Evolutionary conservation across 2,888 invertebrate genomes (phyloP).

Genomic region (Calliphora vomitoria): DNA sequence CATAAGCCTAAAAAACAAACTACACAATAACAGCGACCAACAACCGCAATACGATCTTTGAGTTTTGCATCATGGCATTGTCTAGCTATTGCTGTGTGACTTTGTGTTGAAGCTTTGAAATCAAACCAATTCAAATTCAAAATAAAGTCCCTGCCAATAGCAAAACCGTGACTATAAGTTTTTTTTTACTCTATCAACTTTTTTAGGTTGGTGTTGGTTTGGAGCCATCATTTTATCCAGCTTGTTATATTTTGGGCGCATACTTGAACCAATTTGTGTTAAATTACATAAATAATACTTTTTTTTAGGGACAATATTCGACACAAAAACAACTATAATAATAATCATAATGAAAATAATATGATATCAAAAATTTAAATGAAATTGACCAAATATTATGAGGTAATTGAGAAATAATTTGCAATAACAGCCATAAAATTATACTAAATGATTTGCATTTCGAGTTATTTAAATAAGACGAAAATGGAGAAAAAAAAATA

Average conservation of each 20-base stretch:
- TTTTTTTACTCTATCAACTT: neutral
- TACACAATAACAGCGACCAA: neutral
- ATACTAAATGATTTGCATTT: constrained; percentile 66
- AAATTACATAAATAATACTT: constrained; percentile 55
- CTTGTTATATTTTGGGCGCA: constrained; percentile 39
- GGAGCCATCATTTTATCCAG: neutral
- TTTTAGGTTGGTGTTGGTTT: constrained; percentile 13
- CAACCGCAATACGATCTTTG: constrained; percentile 21
- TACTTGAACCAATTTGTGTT: constrained; percentile 61
- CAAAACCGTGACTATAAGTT: constrained; percentile 67
- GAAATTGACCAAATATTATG: constrained; percentile 71
- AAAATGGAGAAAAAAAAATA: neutral
- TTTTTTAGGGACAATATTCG: constrained; percentile 55
- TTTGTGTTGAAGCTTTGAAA: constrained; percentile 38
- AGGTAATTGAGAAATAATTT: constrained; percentile 71
- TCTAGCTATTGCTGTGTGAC: neutral
- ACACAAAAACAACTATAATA: neutral
- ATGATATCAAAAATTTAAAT: constrained; percentile 48
- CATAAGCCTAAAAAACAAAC: constrained; percentile 40
- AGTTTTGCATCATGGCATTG: constrained; percentile 15
- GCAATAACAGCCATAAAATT: constrained; percentile 67
- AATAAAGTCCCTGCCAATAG: constrained; percentile 58
- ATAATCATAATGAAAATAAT: constrained; percentile 37
- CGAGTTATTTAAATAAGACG: neutral
- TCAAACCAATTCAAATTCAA: constrained; percentile 15